These are phyloP conservation scores for Scaptomyza parva DNA, from an alignment of 2,888 invertebrate genomes.

Conservation along the genomic window DNA sequence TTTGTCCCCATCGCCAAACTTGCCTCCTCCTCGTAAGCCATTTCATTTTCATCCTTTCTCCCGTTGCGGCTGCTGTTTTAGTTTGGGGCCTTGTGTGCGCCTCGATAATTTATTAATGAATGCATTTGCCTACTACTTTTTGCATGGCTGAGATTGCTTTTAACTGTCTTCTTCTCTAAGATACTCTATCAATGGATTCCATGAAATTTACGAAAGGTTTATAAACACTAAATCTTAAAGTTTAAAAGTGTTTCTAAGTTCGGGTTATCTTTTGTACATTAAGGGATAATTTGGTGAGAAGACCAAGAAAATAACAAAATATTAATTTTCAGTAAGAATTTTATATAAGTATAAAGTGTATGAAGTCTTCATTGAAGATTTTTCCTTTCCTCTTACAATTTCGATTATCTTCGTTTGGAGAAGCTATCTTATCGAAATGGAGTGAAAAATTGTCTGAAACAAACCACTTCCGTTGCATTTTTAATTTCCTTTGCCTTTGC, in stretches of 20 bases:
- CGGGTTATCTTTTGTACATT: background rate
- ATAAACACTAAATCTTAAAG: background rate
- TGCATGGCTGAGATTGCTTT: slow-evolving; percentile 49
- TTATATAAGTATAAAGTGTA: background rate
- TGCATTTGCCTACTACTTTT: slow-evolving; percentile 70
- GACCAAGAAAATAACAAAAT: too few species aligned
- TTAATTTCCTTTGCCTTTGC: slow-evolving; percentile 50
- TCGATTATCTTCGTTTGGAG: slow-evolving; percentile 25
- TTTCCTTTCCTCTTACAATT: background rate
- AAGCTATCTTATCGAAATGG: slow-evolving; percentile 25
- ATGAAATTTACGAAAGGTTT: background rate
- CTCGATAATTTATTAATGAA: slow-evolving; percentile 77
- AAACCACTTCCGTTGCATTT: slow-evolving; percentile 40
- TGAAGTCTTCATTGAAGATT: too few species aligned
- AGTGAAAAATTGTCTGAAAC: slow-evolving; percentile 6
- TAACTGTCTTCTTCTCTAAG: slow-evolving; percentile 16
- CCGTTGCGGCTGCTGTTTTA: slow-evolving; percentile 53
- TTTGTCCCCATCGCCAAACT: too few species aligned
- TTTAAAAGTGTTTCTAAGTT: background rate
- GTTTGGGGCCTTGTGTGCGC: slow-evolving; percentile 62
- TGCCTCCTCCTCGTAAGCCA: background rate
- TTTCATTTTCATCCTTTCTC: slow-evolving; percentile 5
- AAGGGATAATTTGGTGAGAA: too few species aligned
- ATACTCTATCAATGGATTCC: background rate
- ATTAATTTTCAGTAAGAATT: too few species aligned